These are phyloP conservation scores for Regulus satrapa DNA, from an alignment of 2,113 vertebrate species.

Conservation along the genomic window DNA sequence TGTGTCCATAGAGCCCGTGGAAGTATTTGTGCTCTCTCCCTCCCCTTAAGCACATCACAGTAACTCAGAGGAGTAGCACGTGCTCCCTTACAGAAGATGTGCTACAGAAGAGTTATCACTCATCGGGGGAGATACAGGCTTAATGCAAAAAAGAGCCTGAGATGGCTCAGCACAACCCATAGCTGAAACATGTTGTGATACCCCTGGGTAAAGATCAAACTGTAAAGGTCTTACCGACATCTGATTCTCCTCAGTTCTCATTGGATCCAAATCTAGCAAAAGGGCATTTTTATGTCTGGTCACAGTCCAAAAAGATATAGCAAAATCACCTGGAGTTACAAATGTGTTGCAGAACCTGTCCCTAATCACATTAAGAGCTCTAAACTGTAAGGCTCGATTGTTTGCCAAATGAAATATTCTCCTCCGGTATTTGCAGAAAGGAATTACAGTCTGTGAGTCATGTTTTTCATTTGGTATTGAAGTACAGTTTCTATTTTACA, in stretches of 20 bases:
- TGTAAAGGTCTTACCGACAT: not conserved
- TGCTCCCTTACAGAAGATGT: not conserved
- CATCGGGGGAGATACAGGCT: not conserved
- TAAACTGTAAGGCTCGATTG: conserved; percentile 42
- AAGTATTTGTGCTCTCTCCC: not conserved
- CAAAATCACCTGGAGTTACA: conserved; percentile 59
- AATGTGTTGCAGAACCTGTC: conserved; percentile 69
- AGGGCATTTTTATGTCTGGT: conserved; percentile 30
- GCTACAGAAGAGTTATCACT: not conserved
- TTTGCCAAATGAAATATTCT: conserved; percentile 62
- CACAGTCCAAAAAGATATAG: conserved; percentile 25
- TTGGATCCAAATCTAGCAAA: conserved; percentile 41
- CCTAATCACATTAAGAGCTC: conserved; percentile 62
- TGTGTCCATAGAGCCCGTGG: not conserved
- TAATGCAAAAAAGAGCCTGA: not conserved
- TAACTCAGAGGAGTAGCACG: not conserved
- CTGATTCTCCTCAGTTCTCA: conserved; percentile 34
- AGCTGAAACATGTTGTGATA: not conserved
- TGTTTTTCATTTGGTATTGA: conserved; percentile 47
- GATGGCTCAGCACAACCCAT: not conserved
- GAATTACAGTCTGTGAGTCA: conserved; percentile 51
- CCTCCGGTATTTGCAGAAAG: conserved; percentile 49
- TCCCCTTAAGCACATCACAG: not conserved
- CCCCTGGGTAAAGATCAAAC: conserved; percentile 25
- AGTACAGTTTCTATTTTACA: not conserved